Base-by-base conservation (phyloP, 1,140 invertebrate species). In the Harpegnathos saltator region DNA sequence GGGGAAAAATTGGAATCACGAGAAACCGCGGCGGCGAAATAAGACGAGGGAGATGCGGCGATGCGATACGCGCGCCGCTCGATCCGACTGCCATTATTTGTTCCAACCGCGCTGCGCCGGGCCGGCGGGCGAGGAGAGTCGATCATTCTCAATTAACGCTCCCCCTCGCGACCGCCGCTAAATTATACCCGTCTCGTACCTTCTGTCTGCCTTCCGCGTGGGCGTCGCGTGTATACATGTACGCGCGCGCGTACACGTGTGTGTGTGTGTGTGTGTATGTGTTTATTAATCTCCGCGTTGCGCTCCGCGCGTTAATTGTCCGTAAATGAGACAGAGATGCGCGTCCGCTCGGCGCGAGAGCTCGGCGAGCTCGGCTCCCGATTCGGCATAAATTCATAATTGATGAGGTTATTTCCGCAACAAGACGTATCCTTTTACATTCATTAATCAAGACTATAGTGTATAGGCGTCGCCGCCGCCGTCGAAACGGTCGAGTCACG, bases 141-240 rank as follows among this genome's bases (percentile, higher is more conserved):
- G 80, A 82, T 82, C 80, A 82, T 65, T 82, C 69, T 74, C 80
- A 75, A 82, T 82, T 75, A 82, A 82, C 71, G 71, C 75, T 80
- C 48, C 52, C 75, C 65, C 75, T 68, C 75, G 63, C 65, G 52
- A 80, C 75, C 63, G 75, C 75, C 62, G 75, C 54, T 80, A 80
- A 80, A 80, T 80, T 80, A 80, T 69, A 80, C 65, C 75, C 63
- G 75, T 78, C 75, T 80, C 75, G 65, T 80, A 80, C 65, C 62
- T 80, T 80, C 75, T 80, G 75, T 80, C 63, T 80, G 65, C 75
- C 65, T 80, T 80, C 65, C 65, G 65, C 75, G 75, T 80, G 75
- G 75, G 75, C 75, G 75, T 69, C 75, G 75, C 52, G 75, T 80
- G 38, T 44, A 9, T 9, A 9, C 11, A 9, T 44, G 38, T 9